Evolutionary conservation across 2,113 vertebrate genomes (phyloP).

Genomic region (Forbesichthys agassizii): DNA sequence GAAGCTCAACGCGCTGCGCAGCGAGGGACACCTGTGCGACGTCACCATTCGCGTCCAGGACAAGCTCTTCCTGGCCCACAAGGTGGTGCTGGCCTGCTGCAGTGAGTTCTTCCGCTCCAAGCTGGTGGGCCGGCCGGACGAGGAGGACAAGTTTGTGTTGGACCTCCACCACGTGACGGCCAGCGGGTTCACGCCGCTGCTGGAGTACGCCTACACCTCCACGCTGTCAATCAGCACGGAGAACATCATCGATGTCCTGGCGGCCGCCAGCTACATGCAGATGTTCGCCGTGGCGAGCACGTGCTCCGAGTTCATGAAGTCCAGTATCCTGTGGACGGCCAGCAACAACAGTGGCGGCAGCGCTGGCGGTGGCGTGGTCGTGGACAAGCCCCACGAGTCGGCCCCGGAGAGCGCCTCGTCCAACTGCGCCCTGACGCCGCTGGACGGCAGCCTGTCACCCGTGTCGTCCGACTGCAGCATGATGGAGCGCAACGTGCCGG

Average conservation of each 20-base stretch:
- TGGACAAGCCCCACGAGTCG: constrained; percentile 85
- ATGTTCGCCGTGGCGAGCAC: constrained; percentile 99
- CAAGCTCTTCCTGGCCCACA: constrained; percentile 92
- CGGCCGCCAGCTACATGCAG: constrained; percentile 98
- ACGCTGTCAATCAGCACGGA: constrained; percentile 97
- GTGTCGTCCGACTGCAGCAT: constrained; percentile 97
- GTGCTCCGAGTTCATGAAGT: constrained; percentile 99
- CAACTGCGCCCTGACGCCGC: constrained; percentile 86
- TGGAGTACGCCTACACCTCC: constrained; percentile 97
- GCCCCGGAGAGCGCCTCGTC: constrained; percentile 84
- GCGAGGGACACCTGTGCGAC: constrained; percentile 90
- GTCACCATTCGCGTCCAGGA: constrained; percentile 93
- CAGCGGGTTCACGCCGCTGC: constrained; percentile 92
- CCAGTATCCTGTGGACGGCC: constrained; percentile 95
- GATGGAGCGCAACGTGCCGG: constrained; percentile 90
- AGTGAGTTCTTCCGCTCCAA: constrained; percentile 93
- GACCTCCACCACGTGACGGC: constrained; percentile 98
- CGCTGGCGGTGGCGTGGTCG: constrained; percentile 52
- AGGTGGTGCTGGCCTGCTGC: constrained; percentile 90
- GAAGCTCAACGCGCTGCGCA: constrained; percentile 90
- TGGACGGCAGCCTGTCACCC: constrained; percentile 92
- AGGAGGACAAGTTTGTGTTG: constrained; percentile 88
- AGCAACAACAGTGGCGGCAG: constrained; percentile 44
- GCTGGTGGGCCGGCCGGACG: constrained; percentile 86
- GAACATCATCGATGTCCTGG: constrained; percentile 97